phyloP scores from a whole-genome alignment of 37 sponge, comb jelly and placozoan species.

The Aplysina aerophoba region DNA sequence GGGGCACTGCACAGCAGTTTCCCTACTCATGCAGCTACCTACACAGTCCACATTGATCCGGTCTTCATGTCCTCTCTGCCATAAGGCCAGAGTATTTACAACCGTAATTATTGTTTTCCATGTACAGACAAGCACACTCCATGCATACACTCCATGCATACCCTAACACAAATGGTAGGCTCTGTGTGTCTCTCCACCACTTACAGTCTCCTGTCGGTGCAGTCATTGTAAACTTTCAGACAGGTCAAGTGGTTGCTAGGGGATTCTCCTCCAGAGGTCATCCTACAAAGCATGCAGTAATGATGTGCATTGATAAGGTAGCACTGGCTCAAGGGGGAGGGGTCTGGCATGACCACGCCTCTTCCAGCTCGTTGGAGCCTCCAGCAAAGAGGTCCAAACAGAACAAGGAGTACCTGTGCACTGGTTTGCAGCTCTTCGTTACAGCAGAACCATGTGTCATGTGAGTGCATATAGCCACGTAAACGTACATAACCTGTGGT shows the following conservation, averaged over 20 bases:
- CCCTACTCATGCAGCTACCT: no score
- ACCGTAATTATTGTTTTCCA: no score
- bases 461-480: constrained; percentile 42
- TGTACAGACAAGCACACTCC: no score
- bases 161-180: no score
- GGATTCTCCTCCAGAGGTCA: constrained; percentile 38
- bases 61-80: no score
- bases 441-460: constrained; percentile 95
- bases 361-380: constrained; percentile 4
- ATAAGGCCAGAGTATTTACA: no score
- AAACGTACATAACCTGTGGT: not conserved
- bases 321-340: constrained; percentile 82
- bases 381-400: constrained; percentile 49
- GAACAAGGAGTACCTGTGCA: constrained; percentile 82
- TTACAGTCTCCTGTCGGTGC: constrained; percentile 64
- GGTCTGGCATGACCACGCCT: constrained; percentile 35
- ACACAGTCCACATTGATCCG: no score
- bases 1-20: no score
- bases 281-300: constrained; percentile 85
- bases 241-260: constrained; percentile 56
- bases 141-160: no score
- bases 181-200: no score
- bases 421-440: constrained; percentile 83
- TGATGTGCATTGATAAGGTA: constrained; percentile 87
- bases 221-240: constrained; percentile 76